Base-by-base conservation (phyloP, 2,888 invertebrate genomes). In the Xylota sylvarum region DNA sequence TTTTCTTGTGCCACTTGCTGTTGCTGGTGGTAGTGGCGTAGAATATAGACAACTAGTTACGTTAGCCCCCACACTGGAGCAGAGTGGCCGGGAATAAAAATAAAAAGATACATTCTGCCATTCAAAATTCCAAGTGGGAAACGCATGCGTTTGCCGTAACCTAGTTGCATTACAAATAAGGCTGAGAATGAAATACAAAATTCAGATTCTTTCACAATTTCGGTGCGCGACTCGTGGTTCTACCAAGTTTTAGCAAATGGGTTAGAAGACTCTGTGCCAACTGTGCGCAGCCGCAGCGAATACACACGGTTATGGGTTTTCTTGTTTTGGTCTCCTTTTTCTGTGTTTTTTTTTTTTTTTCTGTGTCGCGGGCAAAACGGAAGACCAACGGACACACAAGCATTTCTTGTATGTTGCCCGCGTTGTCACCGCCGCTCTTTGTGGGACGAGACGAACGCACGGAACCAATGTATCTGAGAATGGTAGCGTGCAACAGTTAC, bases 401-500 rank as follows among this genome's bases (percentile, higher is more conserved):
- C 27, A 69, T 40, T 55, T 40, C 27, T 69, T 23, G 14, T 40
- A 37, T 40, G 37, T 55, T 27, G 50, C 7, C 12, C 23, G 43
- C 9, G 40, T 56, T 62, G 48, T 62, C 48, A 62, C 62, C 30
- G 12, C 4, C 35, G 23, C 1, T 9, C 19, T 23, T 2, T 40
- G 48, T n/a, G 27, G 52, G 14, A 19, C 5, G 9, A 30, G 17
- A 12, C 6, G 43, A 52, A 30, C 40, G 40, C n/a, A 30, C 55
- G 52, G 74, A 55, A 64, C 46, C 43, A 52, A 58, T 50, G 30
- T 30, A 58, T 55, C 30, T 69, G 62, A 19, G 46, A 81, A 81
- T 81, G 67, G 82, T 35, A 69, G 72, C 62, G 56, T 86, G 77
- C 86, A 86, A 86, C 86, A 73, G 86, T 86, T 86, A 86, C 82